Percentiles rank a stretch among this genome's conserved stretches.
phyloP scores from a whole-genome alignment of 1,140 invertebrate species.

The Myzus persicae region DNA sequence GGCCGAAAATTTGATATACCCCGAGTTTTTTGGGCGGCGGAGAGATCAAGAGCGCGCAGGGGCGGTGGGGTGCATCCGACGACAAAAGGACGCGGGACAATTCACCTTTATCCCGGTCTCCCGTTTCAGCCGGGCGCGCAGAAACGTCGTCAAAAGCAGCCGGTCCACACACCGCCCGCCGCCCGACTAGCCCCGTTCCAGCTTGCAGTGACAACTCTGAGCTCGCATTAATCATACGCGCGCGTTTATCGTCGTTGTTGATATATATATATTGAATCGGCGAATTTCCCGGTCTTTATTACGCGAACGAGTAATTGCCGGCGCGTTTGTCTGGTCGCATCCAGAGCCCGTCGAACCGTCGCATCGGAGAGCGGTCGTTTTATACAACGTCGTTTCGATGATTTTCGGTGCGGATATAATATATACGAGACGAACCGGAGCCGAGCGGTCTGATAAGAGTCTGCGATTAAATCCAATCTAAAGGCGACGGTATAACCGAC shows the following conservation, averaged over 20 bases:
- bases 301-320: conserved; percentile 19
- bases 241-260: background rate
- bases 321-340: background rate
- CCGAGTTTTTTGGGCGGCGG: conserved; percentile 25
- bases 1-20: conserved; percentile 49
- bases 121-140: background rate
- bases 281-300: conserved; percentile 9
- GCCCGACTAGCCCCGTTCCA: conserved; percentile 14
- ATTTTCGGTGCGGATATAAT: background rate
- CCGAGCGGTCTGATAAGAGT: background rate
- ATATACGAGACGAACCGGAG: background rate
- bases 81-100: conserved; percentile 33
- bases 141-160: conserved; percentile 56
- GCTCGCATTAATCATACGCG: conserved; percentile 54
- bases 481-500: no score
- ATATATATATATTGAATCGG: background rate
- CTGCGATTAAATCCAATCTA: no score
- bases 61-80: background rate
- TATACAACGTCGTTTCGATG: background rate
- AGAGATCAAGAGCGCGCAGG: background rate
- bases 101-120: conserved; percentile 47
- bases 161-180: conserved; percentile 18
- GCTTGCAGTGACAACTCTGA: conserved; percentile 52
- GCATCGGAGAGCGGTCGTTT: background rate
- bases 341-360: no score